Base-by-base conservation (phyloP, 2,113 vertebrate genomes). In the Stictonetta naevosa region DNA sequence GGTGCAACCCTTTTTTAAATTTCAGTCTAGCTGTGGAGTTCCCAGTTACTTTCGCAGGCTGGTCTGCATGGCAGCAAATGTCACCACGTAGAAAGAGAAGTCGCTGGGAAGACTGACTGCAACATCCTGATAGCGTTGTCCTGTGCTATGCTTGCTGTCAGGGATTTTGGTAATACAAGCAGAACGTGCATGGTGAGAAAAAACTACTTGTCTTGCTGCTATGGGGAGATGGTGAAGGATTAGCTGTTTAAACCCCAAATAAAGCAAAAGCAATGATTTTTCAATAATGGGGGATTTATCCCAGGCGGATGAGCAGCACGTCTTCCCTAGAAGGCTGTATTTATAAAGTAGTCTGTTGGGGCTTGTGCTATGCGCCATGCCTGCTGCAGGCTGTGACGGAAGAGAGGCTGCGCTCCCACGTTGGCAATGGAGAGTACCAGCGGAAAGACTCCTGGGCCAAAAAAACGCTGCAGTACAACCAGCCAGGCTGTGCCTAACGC, bases 391-490 rank as follows among this genome's bases (percentile, higher is more conserved):
- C 50, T 26, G 73, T 48, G 48, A 28, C 16, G 52, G 68, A 76
- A 34, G 34, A 82, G 10, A 56, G 25, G 31, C 58, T 0, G 0
- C 19, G n/a, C 46, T 86, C 52, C 44, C n/a, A 38, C 13, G n/a
- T 17, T 11, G 31, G 66, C 79, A 82, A 56, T 3, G 6, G 67
- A 42, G 11, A 59, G 9, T 13, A 28, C 20, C n/a, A 50, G 38
- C 58, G 63, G 69, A 13, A 26, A 29, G 21, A 64, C 50, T 81
- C 26, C 82, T 40, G 34, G 11, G 25, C 38, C 25, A 5, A 4
- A 2, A 23, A 38, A 63, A 29, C 0, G 6, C 63, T 44, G 29
- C 68, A 86, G 25, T 29, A 48, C 15, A 2, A 68, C 0, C n/a
- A 38, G 33, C 12, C 42, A 42, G 56, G 31, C 36, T 44, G 53